Percentiles rank a stretch among this genome's conserved stretches.
These are phyloP conservation scores for Paramisgurnus dabryanus DNA, from an alignment of 2,113 vertebrate species.

Conservation along the genomic window DNA sequence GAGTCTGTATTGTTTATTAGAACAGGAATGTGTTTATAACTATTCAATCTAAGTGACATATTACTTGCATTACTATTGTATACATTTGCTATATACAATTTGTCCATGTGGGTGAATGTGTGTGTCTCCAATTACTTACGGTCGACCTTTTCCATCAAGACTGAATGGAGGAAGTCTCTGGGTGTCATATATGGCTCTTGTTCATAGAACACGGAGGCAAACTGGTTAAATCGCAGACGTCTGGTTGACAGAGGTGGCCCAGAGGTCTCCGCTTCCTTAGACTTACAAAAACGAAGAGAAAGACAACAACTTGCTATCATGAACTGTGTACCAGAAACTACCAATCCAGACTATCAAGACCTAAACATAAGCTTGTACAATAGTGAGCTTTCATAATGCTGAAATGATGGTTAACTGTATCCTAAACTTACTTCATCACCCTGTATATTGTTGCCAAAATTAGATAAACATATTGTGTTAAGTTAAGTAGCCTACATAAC, in stretches of 20 bases:
- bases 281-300: slow-evolving; percentile 15
- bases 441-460: too few relatives aligned
- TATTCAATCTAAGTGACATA: background rate
- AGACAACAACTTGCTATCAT: background rate
- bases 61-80: background rate
- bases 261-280: slow-evolving; percentile 35
- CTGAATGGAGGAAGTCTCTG: slow-evolving; percentile 92
- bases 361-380: too few relatives aligned
- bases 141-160: slow-evolving; percentile 87
- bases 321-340: background rate
- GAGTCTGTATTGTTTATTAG: background rate
- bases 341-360: background rate
- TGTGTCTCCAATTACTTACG: slow-evolving; percentile 75
- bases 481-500: too few relatives aligned
- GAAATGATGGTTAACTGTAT: background rate
- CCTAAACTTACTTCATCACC: background rate
- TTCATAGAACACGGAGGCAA: slow-evolving; percentile 85
- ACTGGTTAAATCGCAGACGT: slow-evolving; percentile 86
- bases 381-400: background rate
- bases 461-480: too few relatives aligned
- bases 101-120: background rate
- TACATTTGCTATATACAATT: background rate
- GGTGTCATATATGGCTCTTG: slow-evolving; percentile 94
- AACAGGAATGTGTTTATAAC: background rate
- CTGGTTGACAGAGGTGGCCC: slow-evolving; percentile 66